Evolutionary conservation across 2,797 vertebrate species (phyloP).

Genomic region (Pelochelys cantorii): DNA sequence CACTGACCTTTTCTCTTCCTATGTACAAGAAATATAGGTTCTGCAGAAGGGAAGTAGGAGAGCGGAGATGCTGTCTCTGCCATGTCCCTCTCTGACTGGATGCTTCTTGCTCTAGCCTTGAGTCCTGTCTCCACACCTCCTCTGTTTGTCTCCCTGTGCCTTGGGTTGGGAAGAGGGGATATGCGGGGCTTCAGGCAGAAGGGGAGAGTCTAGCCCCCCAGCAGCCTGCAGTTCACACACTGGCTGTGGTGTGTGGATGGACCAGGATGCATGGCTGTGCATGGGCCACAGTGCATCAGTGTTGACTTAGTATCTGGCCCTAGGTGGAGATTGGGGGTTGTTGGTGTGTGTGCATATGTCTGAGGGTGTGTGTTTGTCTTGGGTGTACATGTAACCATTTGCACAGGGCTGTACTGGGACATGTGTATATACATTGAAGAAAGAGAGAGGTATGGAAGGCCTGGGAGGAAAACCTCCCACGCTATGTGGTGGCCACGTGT

Average conservation of each 20-base stretch:
- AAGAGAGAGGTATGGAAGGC: background rate
- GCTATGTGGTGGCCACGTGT: accelerated
- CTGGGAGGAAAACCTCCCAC: accelerated
- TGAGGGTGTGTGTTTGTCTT: accelerated
- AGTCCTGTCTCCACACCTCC: background rate
- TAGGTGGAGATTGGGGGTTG: background rate
- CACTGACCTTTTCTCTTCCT: background rate
- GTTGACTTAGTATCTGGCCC: background rate
- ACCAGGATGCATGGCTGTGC: background rate
- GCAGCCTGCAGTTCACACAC: too few relatives aligned
- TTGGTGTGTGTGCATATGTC: background rate
- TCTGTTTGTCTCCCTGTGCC: background rate
- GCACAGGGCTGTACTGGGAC: background rate
- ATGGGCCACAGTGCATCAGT: accelerated
- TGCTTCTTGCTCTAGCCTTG: background rate
- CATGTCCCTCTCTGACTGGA: background rate
- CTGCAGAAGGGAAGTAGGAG: background rate
- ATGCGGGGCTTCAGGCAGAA: too few relatives aligned
- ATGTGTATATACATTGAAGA: accelerated
- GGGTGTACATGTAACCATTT: accelerated
- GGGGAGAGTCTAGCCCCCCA: too few relatives aligned
- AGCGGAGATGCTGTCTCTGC: background rate
- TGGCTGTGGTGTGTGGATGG: background rate
- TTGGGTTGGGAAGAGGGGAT: background rate
- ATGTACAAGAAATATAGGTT: background rate